phyloP scores from a whole-genome alignment of 2,113 vertebrate genomes.

The Spizaetus ornatus region DNA sequence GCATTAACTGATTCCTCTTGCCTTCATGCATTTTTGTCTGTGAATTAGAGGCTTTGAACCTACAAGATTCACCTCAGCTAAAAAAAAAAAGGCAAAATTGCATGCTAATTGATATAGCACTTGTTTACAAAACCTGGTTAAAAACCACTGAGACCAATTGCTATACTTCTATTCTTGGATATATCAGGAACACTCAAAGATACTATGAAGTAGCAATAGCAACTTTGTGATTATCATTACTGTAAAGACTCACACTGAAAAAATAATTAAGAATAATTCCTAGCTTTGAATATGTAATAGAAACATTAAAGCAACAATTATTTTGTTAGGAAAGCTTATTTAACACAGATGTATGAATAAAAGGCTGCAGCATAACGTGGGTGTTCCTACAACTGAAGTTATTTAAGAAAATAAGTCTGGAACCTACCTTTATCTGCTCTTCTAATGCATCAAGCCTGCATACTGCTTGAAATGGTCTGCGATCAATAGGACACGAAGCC shows the following conservation, averaged over 20 bases:
- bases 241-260: not conserved
- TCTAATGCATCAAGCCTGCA: constrained; percentile 77
- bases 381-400: not conserved
- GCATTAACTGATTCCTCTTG: not conserved
- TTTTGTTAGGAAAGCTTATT: not conserved
- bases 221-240: not conserved
- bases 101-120: not conserved
- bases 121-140: not conserved
- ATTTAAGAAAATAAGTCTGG: not conserved
- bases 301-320: not conserved
- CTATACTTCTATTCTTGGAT: not conserved
- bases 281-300: not conserved
- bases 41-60: not conserved
- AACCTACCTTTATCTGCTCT: constrained; percentile 71
- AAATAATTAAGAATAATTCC: not conserved
- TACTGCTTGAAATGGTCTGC: constrained; percentile 85
- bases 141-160: not conserved
- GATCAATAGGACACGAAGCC: constrained; percentile 91
- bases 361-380: not conserved
- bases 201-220: not conserved
- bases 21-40: not conserved
- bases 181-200: not conserved
- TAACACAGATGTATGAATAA: not conserved
- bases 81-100: not conserved
- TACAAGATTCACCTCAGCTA: not conserved